phyloP scores from a whole-genome alignment of 2,797 vertebrate species.

The Phoeniculus purpureus region DNA sequence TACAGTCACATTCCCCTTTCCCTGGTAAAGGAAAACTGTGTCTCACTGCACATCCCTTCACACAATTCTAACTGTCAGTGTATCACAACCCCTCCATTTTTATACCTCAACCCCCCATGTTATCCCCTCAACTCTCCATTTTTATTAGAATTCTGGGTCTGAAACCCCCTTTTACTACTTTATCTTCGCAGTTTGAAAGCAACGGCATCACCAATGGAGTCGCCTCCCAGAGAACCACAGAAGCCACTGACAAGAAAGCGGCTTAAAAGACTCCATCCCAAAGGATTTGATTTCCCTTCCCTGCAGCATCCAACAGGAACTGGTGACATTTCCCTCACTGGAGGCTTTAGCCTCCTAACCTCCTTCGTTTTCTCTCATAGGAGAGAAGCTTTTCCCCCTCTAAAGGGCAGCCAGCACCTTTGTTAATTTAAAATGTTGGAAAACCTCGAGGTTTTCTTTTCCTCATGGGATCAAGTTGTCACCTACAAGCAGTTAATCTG shows the following conservation, averaged over 20 bases:
- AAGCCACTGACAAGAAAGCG: slow-evolving; percentile 83
- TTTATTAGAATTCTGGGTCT: too few relatives aligned
- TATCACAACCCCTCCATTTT: too few relatives aligned
- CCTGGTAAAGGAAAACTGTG: too few relatives aligned
- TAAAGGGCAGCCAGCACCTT: background rate
- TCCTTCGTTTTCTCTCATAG: background rate
- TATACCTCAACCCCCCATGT: too few relatives aligned
- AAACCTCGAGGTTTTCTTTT: slow-evolving; percentile 25
- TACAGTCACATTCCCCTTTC: too few relatives aligned
- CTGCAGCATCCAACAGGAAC: slow-evolving; percentile 33
- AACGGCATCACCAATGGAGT: slow-evolving; percentile 63
- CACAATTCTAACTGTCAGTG: too few relatives aligned
- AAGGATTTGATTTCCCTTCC: background rate
- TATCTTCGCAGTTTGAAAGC: slow-evolving; percentile 62
- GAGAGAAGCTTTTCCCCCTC: background rate
- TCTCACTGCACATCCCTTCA: too few relatives aligned
- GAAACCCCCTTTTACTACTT: too few relatives aligned
- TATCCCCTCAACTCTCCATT: too few relatives aligned
- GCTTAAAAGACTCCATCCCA: slow-evolving; percentile 71
- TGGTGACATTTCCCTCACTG: slow-evolving; percentile 46
- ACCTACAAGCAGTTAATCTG: background rate
- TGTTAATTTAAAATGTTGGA: slow-evolving; percentile 33
- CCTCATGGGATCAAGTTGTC: background rate
- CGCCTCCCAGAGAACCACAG: slow-evolving; percentile 65
- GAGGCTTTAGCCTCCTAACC: slow-evolving; percentile 40